Percentiles rank a stretch among this genome's conserved stretches.
These are phyloP conservation scores for Pycnonotus jocosus DNA, from an alignment of 2,113 vertebrate genomes.

Conservation along the genomic window DNA sequence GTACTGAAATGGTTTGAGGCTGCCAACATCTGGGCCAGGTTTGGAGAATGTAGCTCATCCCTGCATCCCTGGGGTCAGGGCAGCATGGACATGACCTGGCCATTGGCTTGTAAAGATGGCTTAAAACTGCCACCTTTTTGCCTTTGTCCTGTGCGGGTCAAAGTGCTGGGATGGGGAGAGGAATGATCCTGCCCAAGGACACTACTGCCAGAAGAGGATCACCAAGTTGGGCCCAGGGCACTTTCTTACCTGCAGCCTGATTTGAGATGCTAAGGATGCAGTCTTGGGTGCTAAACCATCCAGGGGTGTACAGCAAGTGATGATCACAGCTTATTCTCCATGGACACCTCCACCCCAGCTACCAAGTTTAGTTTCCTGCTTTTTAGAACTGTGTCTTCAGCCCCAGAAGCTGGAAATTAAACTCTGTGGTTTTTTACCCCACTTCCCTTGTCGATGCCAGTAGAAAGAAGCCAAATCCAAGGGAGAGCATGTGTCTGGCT, in stretches of 20 bases:
- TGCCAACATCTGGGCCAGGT: not conserved
- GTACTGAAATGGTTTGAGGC: not conserved
- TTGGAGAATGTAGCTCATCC: not conserved
- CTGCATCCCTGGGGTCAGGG: not conserved
- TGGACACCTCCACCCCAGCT: not conserved
- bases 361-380: not conserved
- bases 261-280: not conserved
- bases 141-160: not conserved
- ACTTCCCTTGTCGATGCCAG: not conserved
- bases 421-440: not conserved
- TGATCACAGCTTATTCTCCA: not conserved
- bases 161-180: not conserved
- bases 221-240: not conserved
- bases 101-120: not conserved
- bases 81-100: not conserved
- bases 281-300: not conserved
- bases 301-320: not conserved
- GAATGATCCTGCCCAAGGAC: not conserved
- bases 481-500: not conserved
- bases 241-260: not conserved
- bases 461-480: not conserved
- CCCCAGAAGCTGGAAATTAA: not conserved
- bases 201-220: not conserved
- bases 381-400: not conserved
- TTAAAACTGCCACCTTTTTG: not conserved